Percentiles rank a stretch among this genome's conserved stretches.
Conservation (phyloP, 2,797 vertebrate genomes). For the Hydrolagus colliei region DNA sequence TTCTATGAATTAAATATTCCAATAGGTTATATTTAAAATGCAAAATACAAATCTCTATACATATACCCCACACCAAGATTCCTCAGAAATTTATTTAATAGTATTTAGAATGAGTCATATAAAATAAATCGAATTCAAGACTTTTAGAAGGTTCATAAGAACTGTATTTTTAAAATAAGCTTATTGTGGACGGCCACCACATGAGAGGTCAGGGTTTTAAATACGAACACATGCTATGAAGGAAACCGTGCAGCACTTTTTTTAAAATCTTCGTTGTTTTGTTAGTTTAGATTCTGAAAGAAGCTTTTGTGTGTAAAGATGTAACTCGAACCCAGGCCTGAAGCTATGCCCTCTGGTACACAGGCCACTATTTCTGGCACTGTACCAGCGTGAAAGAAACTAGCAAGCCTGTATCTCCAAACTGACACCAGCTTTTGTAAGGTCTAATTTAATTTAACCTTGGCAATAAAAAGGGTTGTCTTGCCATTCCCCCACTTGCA, state of each 20-base stretch:
- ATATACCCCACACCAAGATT: too few species aligned
- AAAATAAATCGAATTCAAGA: slow-evolving; percentile 38
- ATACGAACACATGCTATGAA: slow-evolving; percentile 59
- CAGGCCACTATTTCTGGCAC: slow-evolving; percentile 56
- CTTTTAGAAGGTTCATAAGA: slow-evolving; percentile 39
- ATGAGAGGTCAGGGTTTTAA: slow-evolving; percentile 56
- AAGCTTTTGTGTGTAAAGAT: slow-evolving; percentile 65
- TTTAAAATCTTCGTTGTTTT: slow-evolving; percentile 59
- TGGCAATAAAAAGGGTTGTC: slow-evolving; percentile 44
- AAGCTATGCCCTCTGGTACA: slow-evolving; percentile 52
- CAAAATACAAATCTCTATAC: too few species aligned
- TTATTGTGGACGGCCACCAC: slow-evolving; percentile 52
- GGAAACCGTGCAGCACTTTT: slow-evolving; percentile 47
- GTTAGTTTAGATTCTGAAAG: slow-evolving; percentile 63
- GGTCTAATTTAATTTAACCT: slow-evolving; percentile 47
- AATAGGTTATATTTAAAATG: too few species aligned
- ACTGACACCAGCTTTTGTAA: slow-evolving; percentile 51
- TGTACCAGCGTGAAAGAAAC: slow-evolving; percentile 46
- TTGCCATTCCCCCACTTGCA: slow-evolving; percentile 36
- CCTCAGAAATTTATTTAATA: too few species aligned
- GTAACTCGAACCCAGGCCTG: slow-evolving; percentile 56
- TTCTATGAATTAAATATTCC: too few species aligned
- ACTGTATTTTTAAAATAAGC: slow-evolving; percentile 41
- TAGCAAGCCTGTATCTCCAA: slow-evolving; percentile 45
- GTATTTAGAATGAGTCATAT: neutral